Percentiles rank a stretch among this genome's conserved stretches.
Conservation (phyloP, 1,140 invertebrate genomes). For the Bombus pascuorum region DNA sequence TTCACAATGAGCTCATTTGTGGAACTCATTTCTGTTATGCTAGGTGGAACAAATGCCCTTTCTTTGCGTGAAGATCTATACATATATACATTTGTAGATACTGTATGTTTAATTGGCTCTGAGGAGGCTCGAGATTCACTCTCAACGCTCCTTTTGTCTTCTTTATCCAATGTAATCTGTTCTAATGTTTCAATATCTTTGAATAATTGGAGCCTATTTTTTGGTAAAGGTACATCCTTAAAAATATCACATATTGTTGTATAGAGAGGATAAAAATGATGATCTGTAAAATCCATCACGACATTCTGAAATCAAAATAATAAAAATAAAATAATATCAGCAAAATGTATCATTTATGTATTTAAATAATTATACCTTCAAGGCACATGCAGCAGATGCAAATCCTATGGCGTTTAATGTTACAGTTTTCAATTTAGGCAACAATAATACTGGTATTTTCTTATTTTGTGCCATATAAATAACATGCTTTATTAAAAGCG, state of each 20-base stretch:
- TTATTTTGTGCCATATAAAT: constrained; percentile 76
- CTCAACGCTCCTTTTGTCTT: constrained; percentile 15
- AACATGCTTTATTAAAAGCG: constrained; percentile 77
- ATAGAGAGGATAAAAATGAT: constrained; percentile 66
- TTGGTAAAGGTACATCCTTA: constrained; percentile 34
- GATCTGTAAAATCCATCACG: constrained; percentile 44
- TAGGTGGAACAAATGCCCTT: constrained; percentile 70
- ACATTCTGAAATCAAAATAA: constrained; percentile 51
- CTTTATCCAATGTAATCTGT: background rate
- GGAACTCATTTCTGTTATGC: constrained; percentile 19
- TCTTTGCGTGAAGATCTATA: constrained; percentile 68
- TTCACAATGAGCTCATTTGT: constrained; percentile 20
- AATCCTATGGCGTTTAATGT: constrained; percentile 72
- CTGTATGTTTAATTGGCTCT: constrained; percentile 32
- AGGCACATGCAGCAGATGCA: constrained; percentile 70
- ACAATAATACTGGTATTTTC: constrained; percentile 72
- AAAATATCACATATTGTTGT: constrained; percentile 60
- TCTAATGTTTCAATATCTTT: constrained; percentile 19
- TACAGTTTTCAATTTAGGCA: constrained; percentile 72
- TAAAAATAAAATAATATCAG: constrained; percentile 4
- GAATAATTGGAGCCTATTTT: constrained; percentile 35
- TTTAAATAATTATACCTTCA: constrained; percentile 71
- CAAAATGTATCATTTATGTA: background rate
- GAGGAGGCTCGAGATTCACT: background rate
- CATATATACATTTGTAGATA: constrained; percentile 68